Percentiles rank a stretch among this genome's conserved stretches.
Evolutionary conservation across 2,888 invertebrate genomes (phyloP).

Genomic region (Perizoma affinitatum): DNA sequence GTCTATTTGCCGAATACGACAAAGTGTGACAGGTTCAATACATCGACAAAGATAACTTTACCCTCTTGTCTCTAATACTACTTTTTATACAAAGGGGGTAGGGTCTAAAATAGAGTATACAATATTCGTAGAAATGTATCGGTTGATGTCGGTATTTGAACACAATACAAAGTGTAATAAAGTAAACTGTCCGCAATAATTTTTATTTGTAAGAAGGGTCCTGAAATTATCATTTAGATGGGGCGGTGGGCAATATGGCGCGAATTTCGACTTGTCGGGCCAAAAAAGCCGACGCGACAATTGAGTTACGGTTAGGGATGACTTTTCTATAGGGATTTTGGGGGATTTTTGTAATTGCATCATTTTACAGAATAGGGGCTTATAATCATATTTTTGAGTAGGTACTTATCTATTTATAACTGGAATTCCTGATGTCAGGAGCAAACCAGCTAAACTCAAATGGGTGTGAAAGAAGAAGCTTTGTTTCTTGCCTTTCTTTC

Average conservation of each 20-base stretch:
- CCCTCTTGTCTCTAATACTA: slow-evolving; percentile 24
- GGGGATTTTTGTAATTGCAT: slow-evolving; percentile 64
- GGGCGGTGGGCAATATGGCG: slow-evolving; percentile 78
- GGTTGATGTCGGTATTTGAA: slow-evolving; percentile 61
- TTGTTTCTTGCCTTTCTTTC: too few species aligned
- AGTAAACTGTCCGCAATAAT: slow-evolving; percentile 82
- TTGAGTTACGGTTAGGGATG: slow-evolving; percentile 70
- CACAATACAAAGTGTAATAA: slow-evolving; percentile 82
- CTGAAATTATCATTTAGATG: slow-evolving; percentile 83
- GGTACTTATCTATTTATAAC: slow-evolving; percentile 42
- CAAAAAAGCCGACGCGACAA: slow-evolving; percentile 64
- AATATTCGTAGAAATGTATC: slow-evolving; percentile 40
- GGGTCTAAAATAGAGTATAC: slow-evolving; percentile 37
- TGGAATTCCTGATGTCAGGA: too few species aligned
- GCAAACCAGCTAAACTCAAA: too few species aligned
- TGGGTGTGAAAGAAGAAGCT: too few species aligned
- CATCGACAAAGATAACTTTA: slow-evolving; percentile 28
- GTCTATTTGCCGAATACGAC: slow-evolving; percentile 61
- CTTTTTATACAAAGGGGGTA: slow-evolving; percentile 14
- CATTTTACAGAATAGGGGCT: slow-evolving; percentile 50
- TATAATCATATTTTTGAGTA: too few species aligned
- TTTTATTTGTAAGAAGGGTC: slow-evolving; percentile 80
- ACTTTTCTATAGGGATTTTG: slow-evolving; percentile 54
- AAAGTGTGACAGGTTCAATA: slow-evolving; percentile 54
- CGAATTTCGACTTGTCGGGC: slow-evolving; percentile 61